Percentiles rank a stretch among this genome's conserved stretches.
These are phyloP conservation scores for Camponotus fellah DNA, from an alignment of 2,888 invertebrate genomes.

Conservation along the genomic window DNA sequence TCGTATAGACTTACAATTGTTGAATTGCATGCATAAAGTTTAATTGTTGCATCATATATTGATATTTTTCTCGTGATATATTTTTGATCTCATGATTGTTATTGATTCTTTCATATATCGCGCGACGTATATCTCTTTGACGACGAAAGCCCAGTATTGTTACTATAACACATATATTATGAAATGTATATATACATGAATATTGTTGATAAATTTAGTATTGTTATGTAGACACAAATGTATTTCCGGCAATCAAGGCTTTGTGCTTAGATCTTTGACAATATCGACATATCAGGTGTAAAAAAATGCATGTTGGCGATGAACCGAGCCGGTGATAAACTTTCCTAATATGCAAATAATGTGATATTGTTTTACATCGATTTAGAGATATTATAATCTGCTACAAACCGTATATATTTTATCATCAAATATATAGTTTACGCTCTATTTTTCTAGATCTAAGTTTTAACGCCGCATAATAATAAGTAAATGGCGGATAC, in stretches of 20 bases:
- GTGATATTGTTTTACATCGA: conserved; percentile 51
- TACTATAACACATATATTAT: conserved; percentile 33
- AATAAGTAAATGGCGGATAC: not conserved
- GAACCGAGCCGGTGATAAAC: conserved; percentile 42
- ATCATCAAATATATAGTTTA: conserved; percentile 40
- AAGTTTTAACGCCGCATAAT: conserved; percentile 21
- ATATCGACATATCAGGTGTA: conserved; percentile 43
- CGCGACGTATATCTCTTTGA: conserved; percentile 16
- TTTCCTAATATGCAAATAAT: conserved; percentile 48
- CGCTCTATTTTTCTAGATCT: conserved; percentile 45
- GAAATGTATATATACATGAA: conserved; percentile 36
- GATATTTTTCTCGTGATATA: conserved; percentile 26
- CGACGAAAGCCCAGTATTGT: conserved; percentile 45
- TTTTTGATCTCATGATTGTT: conserved; percentile 35
- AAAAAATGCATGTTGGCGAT: conserved; percentile 1
- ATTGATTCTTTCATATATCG: conserved; percentile 42
- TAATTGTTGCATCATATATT: conserved; percentile 41
- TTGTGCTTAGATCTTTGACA: conserved; percentile 52
- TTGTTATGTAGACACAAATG: conserved; percentile 29
- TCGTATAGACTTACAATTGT: conserved; percentile 7
- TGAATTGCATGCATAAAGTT: conserved; percentile 25
- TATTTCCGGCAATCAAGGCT: conserved; percentile 38
- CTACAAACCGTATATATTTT: conserved; percentile 37
- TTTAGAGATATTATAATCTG: conserved; percentile 23
- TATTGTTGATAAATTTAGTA: conserved; percentile 47